phyloP scores from a whole-genome alignment of 2,797 vertebrate genomes.

The Myripristis murdjan region DNA sequence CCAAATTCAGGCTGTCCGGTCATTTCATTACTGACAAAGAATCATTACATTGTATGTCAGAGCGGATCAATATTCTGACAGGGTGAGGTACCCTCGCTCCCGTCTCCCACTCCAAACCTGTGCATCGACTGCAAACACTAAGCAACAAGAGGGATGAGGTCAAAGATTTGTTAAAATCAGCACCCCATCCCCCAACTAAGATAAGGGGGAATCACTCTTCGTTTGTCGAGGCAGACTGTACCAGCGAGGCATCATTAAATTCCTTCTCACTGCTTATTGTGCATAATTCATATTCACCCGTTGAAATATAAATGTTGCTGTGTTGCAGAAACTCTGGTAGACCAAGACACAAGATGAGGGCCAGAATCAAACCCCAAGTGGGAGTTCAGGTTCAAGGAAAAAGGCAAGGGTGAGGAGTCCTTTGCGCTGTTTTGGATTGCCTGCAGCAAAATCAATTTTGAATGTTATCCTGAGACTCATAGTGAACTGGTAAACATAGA shows the following conservation, averaged over 20 bases:
- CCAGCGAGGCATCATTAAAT: conserved; percentile 92
- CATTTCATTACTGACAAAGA: conserved; percentile 82
- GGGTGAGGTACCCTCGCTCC: conserved; percentile 72
- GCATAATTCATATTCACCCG: conserved; percentile 93
- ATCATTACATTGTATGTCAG: conserved; percentile 83
- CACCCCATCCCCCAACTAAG: conserved; percentile 76
- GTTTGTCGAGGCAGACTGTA: conserved; percentile 76
- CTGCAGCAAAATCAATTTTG: conserved; percentile 72
- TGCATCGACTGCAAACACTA: conserved; percentile 74
- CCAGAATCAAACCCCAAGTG: conserved; percentile 62
- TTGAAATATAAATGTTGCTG: conserved; percentile 93
- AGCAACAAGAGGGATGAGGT: conserved; percentile 80
- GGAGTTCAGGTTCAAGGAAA: conserved; percentile 70
- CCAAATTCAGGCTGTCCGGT: conserved; percentile 74
- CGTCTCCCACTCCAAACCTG: conserved; percentile 60
- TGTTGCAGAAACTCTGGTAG: conserved; percentile 82
- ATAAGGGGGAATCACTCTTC: conserved; percentile 78
- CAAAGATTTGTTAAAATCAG: conserved; percentile 86
- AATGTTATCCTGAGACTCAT: conserved; percentile 55
- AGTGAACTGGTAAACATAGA: conserved; percentile 37
- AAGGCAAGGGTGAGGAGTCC: conserved; percentile 52
- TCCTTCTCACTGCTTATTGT: conserved; percentile 88
- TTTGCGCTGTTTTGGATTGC: conserved; percentile 64
- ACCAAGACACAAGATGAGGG: conserved; percentile 69
- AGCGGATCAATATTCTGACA: conserved; percentile 83